Percentiles rank a stretch among this genome's conserved stretches.
These are phyloP conservation scores for Tricholauxania praeusta DNA, from an alignment of 2,888 invertebrate genomes.

Conservation along the genomic window DNA sequence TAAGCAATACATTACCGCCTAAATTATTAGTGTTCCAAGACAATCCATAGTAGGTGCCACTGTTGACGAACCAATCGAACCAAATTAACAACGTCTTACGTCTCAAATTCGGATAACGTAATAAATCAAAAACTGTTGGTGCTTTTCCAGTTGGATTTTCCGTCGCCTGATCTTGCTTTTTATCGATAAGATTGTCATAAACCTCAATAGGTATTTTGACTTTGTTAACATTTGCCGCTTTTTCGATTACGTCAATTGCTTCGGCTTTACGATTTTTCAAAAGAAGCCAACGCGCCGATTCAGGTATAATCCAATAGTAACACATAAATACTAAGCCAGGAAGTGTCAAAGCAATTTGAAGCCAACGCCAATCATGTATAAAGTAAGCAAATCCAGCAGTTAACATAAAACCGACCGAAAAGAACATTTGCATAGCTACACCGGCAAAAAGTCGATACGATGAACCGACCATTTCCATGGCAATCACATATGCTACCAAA, in stretches of 20 bases:
- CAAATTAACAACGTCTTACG: conserved; percentile 77
- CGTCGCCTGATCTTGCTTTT: conserved; percentile 45
- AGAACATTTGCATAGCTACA: conserved; percentile 80
- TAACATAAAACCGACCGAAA: conserved; percentile 78
- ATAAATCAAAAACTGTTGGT: conserved; percentile 71
- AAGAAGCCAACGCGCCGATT: conserved; percentile 80
- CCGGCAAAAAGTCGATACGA: conserved; percentile 77
- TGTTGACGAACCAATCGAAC: conserved; percentile 83
- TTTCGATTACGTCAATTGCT: conserved; percentile 74
- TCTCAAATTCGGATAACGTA: conserved; percentile 75
- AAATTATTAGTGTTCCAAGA: conserved; percentile 81
- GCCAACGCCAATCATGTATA: conserved; percentile 76
- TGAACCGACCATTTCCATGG: conserved; percentile 82
- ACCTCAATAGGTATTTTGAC: conserved; percentile 71
- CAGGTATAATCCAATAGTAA: conserved; percentile 83
- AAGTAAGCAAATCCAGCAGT: conserved; percentile 77
- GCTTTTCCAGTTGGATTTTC: conserved; percentile 51
- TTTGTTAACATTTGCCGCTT: conserved; percentile 76
- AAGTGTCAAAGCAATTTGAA: conserved; percentile 78
- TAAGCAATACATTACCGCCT: conserved; percentile 79
- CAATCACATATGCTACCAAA: conserved; percentile 82
- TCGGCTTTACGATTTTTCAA: conserved; percentile 74
- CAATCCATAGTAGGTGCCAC: conserved; percentile 82
- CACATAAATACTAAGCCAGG: conserved; percentile 77
- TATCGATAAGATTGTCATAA: conserved; percentile 70